Evolutionary conservation across 2,113 vertebrate genomes (phyloP).

Genomic region (Rynchops niger): DNA sequence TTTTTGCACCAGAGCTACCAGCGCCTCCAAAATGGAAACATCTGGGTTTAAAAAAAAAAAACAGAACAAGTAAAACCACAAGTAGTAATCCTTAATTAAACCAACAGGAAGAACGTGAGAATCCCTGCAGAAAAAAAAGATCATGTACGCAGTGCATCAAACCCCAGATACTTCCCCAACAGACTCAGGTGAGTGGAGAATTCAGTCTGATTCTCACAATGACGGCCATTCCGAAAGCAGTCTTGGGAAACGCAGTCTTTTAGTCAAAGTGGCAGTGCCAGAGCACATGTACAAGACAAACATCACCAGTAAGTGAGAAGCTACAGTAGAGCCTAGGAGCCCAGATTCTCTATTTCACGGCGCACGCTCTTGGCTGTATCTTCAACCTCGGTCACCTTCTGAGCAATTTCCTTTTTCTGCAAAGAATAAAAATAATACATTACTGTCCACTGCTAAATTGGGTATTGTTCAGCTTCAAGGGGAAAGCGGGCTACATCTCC

Average conservation of each 20-base stretch:
- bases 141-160: background rate
- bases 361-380: constrained; percentile 68
- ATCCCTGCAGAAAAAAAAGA: background rate
- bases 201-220: background rate
- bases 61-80: background rate
- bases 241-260: background rate
- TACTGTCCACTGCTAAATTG: background rate
- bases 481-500: accelerated
- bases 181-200: background rate
- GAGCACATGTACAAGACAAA: background rate
- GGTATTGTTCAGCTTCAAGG: accelerated
- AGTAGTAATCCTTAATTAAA: background rate
- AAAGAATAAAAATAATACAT: background rate
- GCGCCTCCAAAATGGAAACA: background rate
- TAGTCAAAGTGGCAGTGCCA: background rate
- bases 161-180: background rate
- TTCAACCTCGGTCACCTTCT: constrained; percentile 70
- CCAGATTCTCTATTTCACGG: constrained; percentile 72
- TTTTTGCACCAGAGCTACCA: background rate
- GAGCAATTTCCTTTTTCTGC: constrained; percentile 77
- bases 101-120: background rate
- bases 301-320: accelerated
- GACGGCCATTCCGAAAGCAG: background rate
- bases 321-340: background rate
- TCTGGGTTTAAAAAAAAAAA: background rate